These are phyloP conservation scores for Origma solitaria DNA, from an alignment of 2,113 vertebrate species.

Conservation along the genomic window DNA sequence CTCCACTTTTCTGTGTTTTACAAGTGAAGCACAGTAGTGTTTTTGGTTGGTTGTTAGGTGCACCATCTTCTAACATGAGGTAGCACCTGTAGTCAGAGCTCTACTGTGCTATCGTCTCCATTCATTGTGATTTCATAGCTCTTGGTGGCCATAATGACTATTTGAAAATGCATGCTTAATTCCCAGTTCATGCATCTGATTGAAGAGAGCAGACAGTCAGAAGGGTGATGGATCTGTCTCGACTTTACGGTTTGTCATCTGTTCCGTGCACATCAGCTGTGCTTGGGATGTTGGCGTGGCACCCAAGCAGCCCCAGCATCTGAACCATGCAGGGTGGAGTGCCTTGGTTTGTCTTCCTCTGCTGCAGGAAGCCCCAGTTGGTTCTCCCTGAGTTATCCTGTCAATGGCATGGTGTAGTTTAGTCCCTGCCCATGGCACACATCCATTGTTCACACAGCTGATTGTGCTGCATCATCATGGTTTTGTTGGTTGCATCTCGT, in stretches of 20 bases:
- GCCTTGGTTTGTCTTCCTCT: background rate
- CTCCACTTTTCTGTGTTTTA: background rate
- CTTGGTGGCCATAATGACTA: background rate
- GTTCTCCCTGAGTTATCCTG: fast-evolving
- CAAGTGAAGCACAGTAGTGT: background rate
- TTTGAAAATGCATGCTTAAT: background rate
- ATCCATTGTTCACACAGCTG: background rate
- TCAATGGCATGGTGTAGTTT: background rate
- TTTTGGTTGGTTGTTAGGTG: background rate
- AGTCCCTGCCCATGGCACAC: background rate
- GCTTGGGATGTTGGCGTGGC: background rate
- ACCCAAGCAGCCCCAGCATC: too few species aligned
- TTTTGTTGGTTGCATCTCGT: background rate
- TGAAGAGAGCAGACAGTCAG: background rate
- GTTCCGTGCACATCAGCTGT: background rate
- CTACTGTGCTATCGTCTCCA: background rate
- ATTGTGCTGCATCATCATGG: background rate
- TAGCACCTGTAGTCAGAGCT: background rate
- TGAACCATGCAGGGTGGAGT: background rate
- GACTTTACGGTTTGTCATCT: background rate
- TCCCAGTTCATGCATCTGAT: background rate
- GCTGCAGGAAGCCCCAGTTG: background rate
- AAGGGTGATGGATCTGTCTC: background rate
- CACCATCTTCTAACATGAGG: background rate
- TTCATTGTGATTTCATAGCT: background rate